A percentile compares a stretch with the other conserved stretches of the same genome.
Conservation (phyloP, 2,113 vertebrate species). For the Myrmecophaga tridactyla region DNA sequence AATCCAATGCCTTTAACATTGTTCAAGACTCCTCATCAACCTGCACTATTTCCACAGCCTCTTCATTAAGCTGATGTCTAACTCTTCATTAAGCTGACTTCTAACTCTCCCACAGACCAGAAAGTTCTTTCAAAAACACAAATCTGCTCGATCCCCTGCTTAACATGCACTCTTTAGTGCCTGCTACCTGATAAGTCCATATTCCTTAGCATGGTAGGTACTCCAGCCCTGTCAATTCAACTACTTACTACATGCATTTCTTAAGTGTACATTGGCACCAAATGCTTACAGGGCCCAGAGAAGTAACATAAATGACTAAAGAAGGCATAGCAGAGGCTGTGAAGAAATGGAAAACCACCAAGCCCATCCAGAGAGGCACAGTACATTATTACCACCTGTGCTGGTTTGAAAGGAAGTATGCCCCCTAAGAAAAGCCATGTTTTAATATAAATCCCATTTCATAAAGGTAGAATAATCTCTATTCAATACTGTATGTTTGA, state of each 20-base stretch:
- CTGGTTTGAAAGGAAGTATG: no score
- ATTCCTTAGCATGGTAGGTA: not conserved
- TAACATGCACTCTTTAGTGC: not conserved
- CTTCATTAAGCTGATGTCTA: not conserved
- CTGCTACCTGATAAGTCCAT: not conserved
- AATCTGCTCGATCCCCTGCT: not conserved
- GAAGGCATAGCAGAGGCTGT: not conserved
- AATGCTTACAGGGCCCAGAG: not conserved
- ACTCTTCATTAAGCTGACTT: not conserved
- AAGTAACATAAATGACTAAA: not conserved
- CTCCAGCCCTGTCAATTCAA: not conserved
- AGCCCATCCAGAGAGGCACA: not conserved
- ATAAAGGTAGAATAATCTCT: no score
- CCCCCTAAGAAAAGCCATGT: no score
- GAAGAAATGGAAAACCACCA: not conserved
- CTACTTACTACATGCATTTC: not conserved
- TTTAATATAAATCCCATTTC: no score
- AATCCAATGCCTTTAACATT: not conserved
- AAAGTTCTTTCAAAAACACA: not conserved
- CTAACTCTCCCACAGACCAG: not conserved
- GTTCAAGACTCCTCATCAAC: not conserved
- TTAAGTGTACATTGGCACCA: not conserved
- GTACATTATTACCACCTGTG: accelerated
- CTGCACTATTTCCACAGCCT: not conserved
- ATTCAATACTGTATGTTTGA: no score